phyloP scores from a whole-genome alignment of 1,140 invertebrate genomes.

The Zelostemma sp. region DNA sequence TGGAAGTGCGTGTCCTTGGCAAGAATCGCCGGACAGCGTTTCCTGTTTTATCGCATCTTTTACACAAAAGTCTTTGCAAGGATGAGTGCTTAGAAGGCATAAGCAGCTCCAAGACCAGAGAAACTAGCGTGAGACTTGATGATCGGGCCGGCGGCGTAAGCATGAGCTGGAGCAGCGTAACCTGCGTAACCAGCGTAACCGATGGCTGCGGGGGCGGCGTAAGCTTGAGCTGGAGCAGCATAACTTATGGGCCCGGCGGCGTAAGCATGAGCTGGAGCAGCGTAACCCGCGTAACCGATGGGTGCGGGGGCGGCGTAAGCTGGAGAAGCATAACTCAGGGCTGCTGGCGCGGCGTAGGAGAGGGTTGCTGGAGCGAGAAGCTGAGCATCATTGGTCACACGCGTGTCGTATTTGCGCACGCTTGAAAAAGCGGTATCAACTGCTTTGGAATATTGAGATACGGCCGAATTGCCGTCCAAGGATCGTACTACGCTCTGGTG shows the following conservation, averaged over 20 bases:
- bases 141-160: neutral
- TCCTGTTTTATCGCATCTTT: no score
- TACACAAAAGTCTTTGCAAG: no score
- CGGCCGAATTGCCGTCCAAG: slow-evolving; percentile 71
- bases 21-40: no score
- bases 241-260: slow-evolving; percentile 25
- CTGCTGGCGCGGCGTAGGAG: slow-evolving; percentile 48
- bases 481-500: slow-evolving; percentile 73
- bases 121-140: slow-evolving; percentile 25
- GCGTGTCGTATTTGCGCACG: slow-evolving; percentile 74
- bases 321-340: slow-evolving; percentile 57
- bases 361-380: slow-evolving; percentile 46
- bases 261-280: slow-evolving; percentile 6
- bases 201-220: slow-evolving; percentile 71
- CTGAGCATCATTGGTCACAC: slow-evolving; percentile 73
- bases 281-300: slow-evolving; percentile 27
- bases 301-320: slow-evolving; percentile 52
- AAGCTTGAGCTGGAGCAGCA: slow-evolving; percentile 68
- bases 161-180: slow-evolving; percentile 16
- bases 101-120: slow-evolving; percentile 45
- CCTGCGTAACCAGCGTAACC: slow-evolving; percentile 42
- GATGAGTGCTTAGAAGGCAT: slow-evolving; percentile 47
- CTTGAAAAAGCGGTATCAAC: slow-evolving; percentile 76
- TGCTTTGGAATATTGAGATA: slow-evolving; percentile 74
- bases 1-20: no score